Conservation (phyloP, 2,888 invertebrate species). For the Melanostoma scalare region DNA sequence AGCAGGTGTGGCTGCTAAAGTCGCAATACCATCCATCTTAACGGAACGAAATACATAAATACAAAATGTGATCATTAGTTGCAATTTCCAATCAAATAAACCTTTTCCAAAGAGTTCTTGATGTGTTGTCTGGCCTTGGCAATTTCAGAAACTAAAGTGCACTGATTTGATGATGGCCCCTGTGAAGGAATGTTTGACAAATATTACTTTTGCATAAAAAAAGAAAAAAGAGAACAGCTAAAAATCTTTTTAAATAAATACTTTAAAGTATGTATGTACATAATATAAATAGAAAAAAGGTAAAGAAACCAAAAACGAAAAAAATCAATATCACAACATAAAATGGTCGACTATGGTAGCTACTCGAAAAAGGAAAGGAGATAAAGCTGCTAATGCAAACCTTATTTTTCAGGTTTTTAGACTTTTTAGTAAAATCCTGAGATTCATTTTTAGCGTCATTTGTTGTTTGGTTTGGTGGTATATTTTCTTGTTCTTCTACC, state of each 20-base stretch:
- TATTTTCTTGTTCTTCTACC: slow-evolving; percentile 57
- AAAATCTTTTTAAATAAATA: background rate
- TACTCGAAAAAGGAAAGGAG: background rate
- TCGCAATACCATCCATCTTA: slow-evolving; percentile 87
- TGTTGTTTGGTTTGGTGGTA: slow-evolving; percentile 41
- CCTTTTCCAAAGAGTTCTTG: slow-evolving; percentile 88
- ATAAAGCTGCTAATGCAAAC: slow-evolving; percentile 41
- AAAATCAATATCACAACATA: slow-evolving; percentile 30
- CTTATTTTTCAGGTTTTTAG: slow-evolving; percentile 53
- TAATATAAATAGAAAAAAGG: background rate
- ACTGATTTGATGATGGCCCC: slow-evolving; percentile 77
- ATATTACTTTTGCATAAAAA: background rate
- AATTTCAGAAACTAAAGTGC: slow-evolving; percentile 91
- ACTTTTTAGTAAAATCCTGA: slow-evolving; percentile 36
- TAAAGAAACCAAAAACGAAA: background rate
- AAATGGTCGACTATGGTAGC: slow-evolving; percentile 14
- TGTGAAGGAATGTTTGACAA: background rate
- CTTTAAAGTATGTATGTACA: slow-evolving; percentile 11
- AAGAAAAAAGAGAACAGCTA: background rate
- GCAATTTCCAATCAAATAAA: slow-evolving; percentile 75
- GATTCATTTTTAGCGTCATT: slow-evolving; percentile 27
- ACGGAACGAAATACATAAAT: background rate
- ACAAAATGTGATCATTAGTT: slow-evolving; percentile 1
- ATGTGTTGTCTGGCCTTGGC: slow-evolving; percentile 94
- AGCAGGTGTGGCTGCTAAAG: slow-evolving; percentile 83